A percentile compares a stretch with the other conserved stretches of the same genome.
Conservation (phyloP, 2,888 invertebrate species). For the Amphipoea oculea region DNA sequence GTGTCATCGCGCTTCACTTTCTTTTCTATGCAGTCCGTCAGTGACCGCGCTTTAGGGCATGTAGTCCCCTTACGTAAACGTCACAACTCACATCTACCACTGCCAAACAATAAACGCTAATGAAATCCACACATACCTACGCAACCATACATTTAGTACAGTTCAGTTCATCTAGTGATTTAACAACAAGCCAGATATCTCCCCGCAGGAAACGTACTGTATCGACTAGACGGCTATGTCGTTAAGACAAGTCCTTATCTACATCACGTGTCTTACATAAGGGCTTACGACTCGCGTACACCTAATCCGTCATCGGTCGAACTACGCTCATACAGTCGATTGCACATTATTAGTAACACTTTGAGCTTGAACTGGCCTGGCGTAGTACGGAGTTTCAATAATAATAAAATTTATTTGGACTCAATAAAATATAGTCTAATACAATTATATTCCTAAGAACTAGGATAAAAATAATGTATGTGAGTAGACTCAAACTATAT, state of each 20-base stretch:
- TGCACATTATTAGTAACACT: not conserved
- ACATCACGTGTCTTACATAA: slow-evolving; percentile 77
- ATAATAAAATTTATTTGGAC: too few species aligned
- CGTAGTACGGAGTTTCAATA: not conserved
- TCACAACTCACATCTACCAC: slow-evolving; percentile 2
- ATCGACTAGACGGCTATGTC: slow-evolving; percentile 81
- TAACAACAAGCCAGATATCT: slow-evolving; percentile 45
- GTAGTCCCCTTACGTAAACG: not conserved
- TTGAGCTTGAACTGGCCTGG: not conserved
- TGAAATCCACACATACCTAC: slow-evolving; percentile 15
- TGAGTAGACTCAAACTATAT: too few species aligned
- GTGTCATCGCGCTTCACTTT: too few species aligned
- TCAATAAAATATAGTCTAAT: too few species aligned
- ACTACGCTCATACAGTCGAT: not conserved
- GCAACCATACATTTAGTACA: not conserved
- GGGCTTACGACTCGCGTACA: slow-evolving; percentile 68
- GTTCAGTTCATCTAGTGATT: slow-evolving; percentile 20
- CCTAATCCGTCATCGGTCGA: not conserved
- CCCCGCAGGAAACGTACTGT: slow-evolving; percentile 72
- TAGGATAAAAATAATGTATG: too few species aligned
- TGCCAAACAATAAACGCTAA: slow-evolving; percentile 7
- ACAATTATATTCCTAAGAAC: too few species aligned
- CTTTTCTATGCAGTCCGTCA: too few species aligned
- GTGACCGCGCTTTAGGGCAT: too few species aligned
- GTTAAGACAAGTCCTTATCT: slow-evolving; percentile 84